Base-by-base conservation (phyloP, 1,140 invertebrate species). In the Anagrus nilaparvatae region DNA sequence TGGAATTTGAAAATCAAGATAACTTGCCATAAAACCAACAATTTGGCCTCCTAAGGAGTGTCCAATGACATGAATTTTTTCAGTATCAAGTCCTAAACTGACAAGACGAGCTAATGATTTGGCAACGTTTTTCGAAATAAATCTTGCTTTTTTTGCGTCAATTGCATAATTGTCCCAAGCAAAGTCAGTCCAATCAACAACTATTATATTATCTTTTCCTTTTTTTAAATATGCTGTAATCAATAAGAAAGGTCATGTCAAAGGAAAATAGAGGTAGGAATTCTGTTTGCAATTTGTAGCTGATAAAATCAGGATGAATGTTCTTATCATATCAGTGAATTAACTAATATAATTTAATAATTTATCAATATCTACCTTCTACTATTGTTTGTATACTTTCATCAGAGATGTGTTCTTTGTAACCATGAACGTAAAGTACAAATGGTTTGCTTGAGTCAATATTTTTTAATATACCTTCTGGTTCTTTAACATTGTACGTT, bases 31-130 rank as follows among this genome's bases (percentile, higher is more conserved):
- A 35, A 77, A 73, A 1, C 81, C 82, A 3, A 81, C 74, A 19
- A 85, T 69, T 43, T 87, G 83, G 4, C 78, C 79, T 1, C 84
- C 84, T 25, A 87, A 60, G 5, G 82, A 85, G 56, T 85, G 83
- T 0, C 80, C 83, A 25, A 88, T 71, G 5, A 87, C 55, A 54
- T 87, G 83, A 12, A 80, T 62, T 12, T 59, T 62, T 0, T 67
- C 48, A 19, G 58, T 35, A 13, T 69, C 50, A 14, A 68, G 40
- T 3, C 66, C 67, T 12, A 50, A 39, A 3, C 27, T 3, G 3
- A 51, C 41, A 35, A 62, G 46, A 3, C 43, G 8, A 12, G 49
- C 23, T 1, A 61, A 24, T 27, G 44, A 44, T 7, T n/a, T n/a
- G 6, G 51, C 53, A 4, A 56, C 7, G n/a, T 4, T 9, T 14